Evolutionary conservation across 1,140 invertebrate genomes (phyloP).

Genomic region (Coptotermes formosanus): DNA sequence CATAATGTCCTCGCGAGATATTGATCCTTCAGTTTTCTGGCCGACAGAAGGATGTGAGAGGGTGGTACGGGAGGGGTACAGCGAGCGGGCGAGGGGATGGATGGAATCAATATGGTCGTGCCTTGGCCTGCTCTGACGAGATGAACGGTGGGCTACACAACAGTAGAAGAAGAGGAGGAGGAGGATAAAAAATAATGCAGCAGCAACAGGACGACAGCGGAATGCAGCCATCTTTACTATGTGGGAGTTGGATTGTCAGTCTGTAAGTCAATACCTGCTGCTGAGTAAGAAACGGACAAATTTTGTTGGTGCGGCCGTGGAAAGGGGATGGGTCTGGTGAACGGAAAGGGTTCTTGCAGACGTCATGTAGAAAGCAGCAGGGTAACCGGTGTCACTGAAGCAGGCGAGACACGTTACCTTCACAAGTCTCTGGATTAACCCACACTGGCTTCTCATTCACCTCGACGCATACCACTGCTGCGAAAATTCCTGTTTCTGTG

Average conservation of each 20-base stretch:
- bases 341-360: neutral
- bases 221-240: slow-evolving; percentile 1
- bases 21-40: slow-evolving; percentile 15
- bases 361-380: neutral
- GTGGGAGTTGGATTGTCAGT: neutral
- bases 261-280: neutral
- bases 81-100: neutral
- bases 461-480: too few relatives aligned
- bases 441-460: too few relatives aligned
- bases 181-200: neutral
- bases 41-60: neutral
- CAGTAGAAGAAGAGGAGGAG: neutral
- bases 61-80: neutral
- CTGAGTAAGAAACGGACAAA: neutral
- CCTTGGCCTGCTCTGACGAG: slow-evolving; percentile 5
- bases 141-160: neutral
- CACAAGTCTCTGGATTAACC: too few relatives aligned
- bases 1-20: neutral
- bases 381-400: neutral
- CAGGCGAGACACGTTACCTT: too few relatives aligned
- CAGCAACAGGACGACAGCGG: neutral
- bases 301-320: neutral
- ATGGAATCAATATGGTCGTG: slow-evolving; percentile 18
- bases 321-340: neutral
- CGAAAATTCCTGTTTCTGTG: too few relatives aligned